Conservation (phyloP, 2,888 invertebrate species). For the Listrodromus nycthemerus region DNA sequence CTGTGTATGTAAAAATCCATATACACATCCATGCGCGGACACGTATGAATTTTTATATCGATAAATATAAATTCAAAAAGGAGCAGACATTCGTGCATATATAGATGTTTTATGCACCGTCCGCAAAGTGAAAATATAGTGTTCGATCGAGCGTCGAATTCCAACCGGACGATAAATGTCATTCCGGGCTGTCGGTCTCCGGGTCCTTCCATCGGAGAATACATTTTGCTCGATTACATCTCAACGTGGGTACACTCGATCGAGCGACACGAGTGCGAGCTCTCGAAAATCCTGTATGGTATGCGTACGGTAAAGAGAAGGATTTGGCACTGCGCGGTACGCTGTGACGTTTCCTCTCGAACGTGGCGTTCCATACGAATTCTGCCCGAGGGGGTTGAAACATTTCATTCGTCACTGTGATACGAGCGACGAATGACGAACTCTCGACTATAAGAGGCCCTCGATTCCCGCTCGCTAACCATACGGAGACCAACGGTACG, state of each 20-base stretch:
- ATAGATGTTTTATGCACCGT: constrained; percentile 1
- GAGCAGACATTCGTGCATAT: background rate
- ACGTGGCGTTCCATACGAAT: background rate
- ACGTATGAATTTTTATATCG: no score
- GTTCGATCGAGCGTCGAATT: constrained; percentile 38
- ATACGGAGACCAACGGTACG: background rate
- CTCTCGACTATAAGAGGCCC: background rate
- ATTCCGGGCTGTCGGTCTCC: constrained; percentile 44
- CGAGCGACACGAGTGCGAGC: constrained; percentile 9
- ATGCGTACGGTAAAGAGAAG: constrained; percentile 1
- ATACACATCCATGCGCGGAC: no score
- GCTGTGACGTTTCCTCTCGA: constrained; percentile 5
- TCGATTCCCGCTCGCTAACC: background rate
- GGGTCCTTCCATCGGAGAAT: constrained; percentile 25
- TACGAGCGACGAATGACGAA: background rate
- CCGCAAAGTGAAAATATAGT: background rate
- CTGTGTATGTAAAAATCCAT: no score
- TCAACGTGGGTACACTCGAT: constrained; percentile 39
- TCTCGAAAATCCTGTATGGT: constrained; percentile 17
- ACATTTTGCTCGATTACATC: constrained; percentile 57
- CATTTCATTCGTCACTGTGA: constrained; percentile 31
- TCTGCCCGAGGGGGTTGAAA: background rate
- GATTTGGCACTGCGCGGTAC: background rate
- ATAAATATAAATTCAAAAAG: no score
- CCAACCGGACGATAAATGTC: constrained; percentile 59